Evolutionary conservation across 2,888 invertebrate genomes (phyloP).

Genomic region (Pseudoips prasinana): DNA sequence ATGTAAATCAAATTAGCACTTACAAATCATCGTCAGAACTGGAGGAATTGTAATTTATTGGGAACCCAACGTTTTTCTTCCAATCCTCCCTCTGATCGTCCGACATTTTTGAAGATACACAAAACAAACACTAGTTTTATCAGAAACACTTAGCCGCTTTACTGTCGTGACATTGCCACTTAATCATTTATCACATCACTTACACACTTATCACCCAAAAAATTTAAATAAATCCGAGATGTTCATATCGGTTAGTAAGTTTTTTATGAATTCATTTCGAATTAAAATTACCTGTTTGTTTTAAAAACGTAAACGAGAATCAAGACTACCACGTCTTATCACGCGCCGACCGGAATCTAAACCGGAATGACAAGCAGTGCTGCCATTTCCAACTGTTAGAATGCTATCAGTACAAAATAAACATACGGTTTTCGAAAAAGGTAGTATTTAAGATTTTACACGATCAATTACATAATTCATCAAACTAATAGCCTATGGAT

Average conservation of each 20-base stretch:
- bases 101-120: conserved; percentile 51
- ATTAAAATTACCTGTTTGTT: no score
- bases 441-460: no score
- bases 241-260: conserved; percentile 22
- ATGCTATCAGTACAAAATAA: no score
- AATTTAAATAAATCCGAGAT: conserved; percentile 31
- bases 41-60: conserved; percentile 73
- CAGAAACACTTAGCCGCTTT: conserved; percentile 19
- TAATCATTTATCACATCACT: conserved; percentile 10
- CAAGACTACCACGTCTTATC: conserved; percentile 10
- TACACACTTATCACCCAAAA: conserved; percentile 30
- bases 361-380: background rate
- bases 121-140: conserved; percentile 22
- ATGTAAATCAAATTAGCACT: conserved; percentile 40
- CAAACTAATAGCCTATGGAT: no score
- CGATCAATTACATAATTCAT: no score
- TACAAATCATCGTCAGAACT: conserved; percentile 76
- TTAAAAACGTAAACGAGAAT: no score
- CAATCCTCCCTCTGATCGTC: conserved; percentile 66
- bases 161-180: conserved; percentile 22
- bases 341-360: conserved; percentile 5
- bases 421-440: no score
- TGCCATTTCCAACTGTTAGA: no score
- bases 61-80: conserved; percentile 74
- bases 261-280: conserved; percentile 18